A percentile compares a stretch with the other conserved stretches of the same genome.
phyloP scores from a whole-genome alignment of 2,888 invertebrate species.

The Autographa gamma region DNA sequence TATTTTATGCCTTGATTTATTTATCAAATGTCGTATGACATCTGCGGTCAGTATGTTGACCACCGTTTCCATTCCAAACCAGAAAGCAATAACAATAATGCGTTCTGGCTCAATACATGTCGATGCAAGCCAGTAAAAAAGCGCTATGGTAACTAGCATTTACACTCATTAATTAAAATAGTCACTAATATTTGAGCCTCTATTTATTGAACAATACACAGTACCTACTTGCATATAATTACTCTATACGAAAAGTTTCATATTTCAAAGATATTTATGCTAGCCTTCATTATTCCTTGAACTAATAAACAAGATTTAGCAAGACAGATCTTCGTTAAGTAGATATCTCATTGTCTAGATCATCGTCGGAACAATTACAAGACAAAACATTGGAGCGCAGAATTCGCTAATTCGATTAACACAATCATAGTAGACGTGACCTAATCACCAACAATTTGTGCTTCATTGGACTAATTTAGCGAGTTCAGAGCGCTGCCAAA shows the following conservation, averaged over 20 bases:
- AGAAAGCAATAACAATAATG: neutral
- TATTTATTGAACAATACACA: too few species aligned
- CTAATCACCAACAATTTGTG: slow-evolving; percentile 64
- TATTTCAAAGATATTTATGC: too few species aligned
- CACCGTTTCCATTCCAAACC: neutral
- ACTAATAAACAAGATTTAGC: neutral
- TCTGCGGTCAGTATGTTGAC: neutral
- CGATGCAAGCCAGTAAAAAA: neutral
- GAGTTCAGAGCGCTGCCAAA: slow-evolving; percentile 36
- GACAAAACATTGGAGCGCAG: slow-evolving; percentile 28
- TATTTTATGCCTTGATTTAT: neutral
- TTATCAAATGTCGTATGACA: neutral
- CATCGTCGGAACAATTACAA: slow-evolving; percentile 16
- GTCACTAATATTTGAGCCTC: too few species aligned
- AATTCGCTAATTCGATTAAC: slow-evolving; percentile 70
- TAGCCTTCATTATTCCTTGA: too few species aligned
- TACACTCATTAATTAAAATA: too few species aligned
- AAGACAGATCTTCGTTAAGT: neutral
- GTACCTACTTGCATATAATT: too few species aligned
- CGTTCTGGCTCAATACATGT: neutral
- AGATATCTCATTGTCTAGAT: neutral
- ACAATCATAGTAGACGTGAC: slow-evolving; percentile 63
- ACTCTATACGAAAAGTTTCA: too few species aligned
- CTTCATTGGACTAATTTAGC: slow-evolving; percentile 66
- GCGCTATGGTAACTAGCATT: too few species aligned